phyloP scores from a whole-genome alignment of 2,797 vertebrate species.

The Brachymystax lenok region DNA sequence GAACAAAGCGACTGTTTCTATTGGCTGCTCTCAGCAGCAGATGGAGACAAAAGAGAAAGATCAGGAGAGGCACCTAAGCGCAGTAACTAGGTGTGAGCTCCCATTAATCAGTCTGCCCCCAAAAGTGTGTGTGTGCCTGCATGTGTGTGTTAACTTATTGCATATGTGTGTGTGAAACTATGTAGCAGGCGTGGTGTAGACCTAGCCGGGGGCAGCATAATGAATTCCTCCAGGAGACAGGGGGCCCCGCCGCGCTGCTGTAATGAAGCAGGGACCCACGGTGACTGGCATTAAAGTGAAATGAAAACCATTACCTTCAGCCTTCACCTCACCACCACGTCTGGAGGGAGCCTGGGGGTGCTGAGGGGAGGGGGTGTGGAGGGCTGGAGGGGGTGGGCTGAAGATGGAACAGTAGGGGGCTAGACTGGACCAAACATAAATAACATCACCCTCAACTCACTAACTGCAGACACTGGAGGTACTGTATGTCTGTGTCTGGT shows the following conservation, averaged over 20 bases:
- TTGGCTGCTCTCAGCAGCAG: conserved; percentile 57
- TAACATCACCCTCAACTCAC: conserved; percentile 29
- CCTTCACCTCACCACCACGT: conserved; percentile 50
- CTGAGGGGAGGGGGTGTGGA: conserved; percentile 12
- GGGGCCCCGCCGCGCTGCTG: conserved; percentile 70
- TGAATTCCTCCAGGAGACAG: conserved; percentile 78
- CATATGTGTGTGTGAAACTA: conserved; percentile 23
- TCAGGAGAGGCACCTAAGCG: conserved; percentile 52
- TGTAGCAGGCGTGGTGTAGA: conserved; percentile 42
- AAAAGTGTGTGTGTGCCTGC: conserved; percentile 11
- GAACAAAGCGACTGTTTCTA: conserved; percentile 17
- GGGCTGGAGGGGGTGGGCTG: conserved; percentile 27
- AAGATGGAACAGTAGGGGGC: conserved; percentile 1
- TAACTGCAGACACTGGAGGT: conserved; percentile 16
- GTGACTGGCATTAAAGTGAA: conserved; percentile 77
- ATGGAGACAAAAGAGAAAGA: conserved; percentile 37
- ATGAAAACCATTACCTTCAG: conserved; percentile 76
- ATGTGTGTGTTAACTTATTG: conserved; percentile 16
- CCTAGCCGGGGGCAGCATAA: conserved; percentile 57
- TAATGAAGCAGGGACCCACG: conserved; percentile 77
- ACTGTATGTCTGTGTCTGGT: not conserved
- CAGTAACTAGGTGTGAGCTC: conserved; percentile 52
- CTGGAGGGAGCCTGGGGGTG: conserved; percentile 19
- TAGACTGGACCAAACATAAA: conserved; percentile 35
- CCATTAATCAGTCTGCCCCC: conserved; percentile 66